Percentiles rank a stretch among this genome's conserved stretches.
These are phyloP conservation scores for Hestina assimilis DNA, from an alignment of 1,140 invertebrate genomes.

Conservation along the genomic window DNA sequence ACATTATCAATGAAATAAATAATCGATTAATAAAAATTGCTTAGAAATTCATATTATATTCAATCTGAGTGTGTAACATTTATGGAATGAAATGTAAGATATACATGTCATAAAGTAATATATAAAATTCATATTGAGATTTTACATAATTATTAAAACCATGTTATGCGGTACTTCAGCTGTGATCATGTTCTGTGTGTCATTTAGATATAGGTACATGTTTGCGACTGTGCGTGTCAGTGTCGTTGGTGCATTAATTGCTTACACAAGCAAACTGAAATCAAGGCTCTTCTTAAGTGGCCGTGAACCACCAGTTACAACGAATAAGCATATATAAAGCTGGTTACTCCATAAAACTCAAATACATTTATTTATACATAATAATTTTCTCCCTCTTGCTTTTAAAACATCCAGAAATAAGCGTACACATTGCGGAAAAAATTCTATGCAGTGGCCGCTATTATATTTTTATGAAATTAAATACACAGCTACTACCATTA, in stretches of 20 bases:
- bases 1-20: too few species aligned
- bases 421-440: not conserved
- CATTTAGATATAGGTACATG: constrained; percentile 1
- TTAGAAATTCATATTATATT: too few species aligned
- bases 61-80: too few species aligned
- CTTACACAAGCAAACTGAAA: constrained; percentile 41
- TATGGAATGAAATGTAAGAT: too few species aligned
- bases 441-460: not conserved
- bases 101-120: not conserved
- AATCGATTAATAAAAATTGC: too few species aligned
- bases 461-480: constrained; percentile 16
- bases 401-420: not conserved
- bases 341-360: constrained; percentile 14
- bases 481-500: constrained; percentile 8
- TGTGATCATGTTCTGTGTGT: constrained; percentile 22
- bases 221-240: constrained; percentile 21
- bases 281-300: constrained; percentile 52
- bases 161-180: constrained; percentile 17
- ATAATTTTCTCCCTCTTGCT: constrained; percentile 6
- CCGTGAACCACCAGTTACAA: constrained; percentile 56
- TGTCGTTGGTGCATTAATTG: too few species aligned
- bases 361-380: constrained; percentile 5
- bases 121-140: too few species aligned
- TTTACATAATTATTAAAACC: constrained; percentile 19
- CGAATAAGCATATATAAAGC: constrained; percentile 30